Percentiles rank a stretch among this genome's conserved stretches.
These are phyloP conservation scores for Oryzias curvinotus DNA, from an alignment of 2,113 vertebrate species.

Conservation along the genomic window DNA sequence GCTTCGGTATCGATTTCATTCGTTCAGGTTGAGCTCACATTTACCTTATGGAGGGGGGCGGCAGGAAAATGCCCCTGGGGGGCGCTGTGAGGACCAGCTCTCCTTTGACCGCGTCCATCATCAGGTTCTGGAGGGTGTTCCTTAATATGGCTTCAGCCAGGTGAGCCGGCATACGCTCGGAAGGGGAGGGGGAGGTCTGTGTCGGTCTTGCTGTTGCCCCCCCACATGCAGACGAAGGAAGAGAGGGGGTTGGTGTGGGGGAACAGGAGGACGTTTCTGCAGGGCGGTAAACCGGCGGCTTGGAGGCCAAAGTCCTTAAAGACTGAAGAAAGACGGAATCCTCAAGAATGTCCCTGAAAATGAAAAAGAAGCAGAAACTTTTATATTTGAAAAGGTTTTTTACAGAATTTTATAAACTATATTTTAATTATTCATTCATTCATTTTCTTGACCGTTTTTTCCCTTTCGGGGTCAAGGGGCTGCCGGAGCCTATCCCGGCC, in stretches of 20 bases:
- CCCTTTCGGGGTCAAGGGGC: too few relatives aligned
- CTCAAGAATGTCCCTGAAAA: constrained; percentile 80
- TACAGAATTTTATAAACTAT: too few relatives aligned
- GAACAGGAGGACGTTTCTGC: constrained; percentile 1
- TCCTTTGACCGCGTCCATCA: constrained; percentile 86
- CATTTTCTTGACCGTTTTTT: too few relatives aligned
- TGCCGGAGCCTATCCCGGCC: too few relatives aligned
- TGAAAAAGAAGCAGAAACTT: not conserved
- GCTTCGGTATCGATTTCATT: not conserved
- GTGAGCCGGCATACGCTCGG: constrained; percentile 68
- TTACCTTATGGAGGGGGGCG: constrained; percentile 57
- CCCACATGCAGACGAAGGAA: not conserved
- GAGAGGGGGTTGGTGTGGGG: not conserved
- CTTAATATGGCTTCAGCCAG: constrained; percentile 82
- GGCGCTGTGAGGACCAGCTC: constrained; percentile 83
- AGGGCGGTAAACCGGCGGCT: constrained; percentile 78
- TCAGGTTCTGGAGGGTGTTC: constrained; percentile 87
- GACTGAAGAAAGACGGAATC: constrained; percentile 77
- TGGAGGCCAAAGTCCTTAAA: constrained; percentile 60
- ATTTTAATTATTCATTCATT: too few relatives aligned
- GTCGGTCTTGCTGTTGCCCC: constrained; percentile 10
- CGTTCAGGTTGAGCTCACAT: not conserved
- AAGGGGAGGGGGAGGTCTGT: not conserved
- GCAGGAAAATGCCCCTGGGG: constrained; percentile 76
- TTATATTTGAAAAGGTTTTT: too few relatives aligned